phyloP scores from a whole-genome alignment of 2,888 invertebrate genomes.

The Drosophila formosana region DNA sequence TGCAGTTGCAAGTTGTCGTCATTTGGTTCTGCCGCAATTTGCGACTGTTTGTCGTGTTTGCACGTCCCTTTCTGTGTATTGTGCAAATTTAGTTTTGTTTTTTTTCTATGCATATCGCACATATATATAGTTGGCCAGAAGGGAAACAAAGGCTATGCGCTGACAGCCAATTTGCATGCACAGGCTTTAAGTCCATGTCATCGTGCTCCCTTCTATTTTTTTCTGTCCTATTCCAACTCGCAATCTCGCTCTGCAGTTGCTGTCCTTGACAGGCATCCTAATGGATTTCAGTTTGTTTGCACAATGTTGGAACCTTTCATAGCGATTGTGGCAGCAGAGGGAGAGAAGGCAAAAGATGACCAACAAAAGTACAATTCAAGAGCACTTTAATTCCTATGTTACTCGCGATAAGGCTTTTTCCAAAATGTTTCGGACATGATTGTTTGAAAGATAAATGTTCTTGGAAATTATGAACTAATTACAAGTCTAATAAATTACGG shows the following conservation, averaged over 20 bases:
- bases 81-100: constrained; percentile 65
- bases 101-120: constrained; percentile 22
- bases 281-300: constrained; percentile 46
- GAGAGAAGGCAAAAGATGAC: constrained; percentile 7
- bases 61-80: constrained; percentile 74
- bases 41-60: constrained; percentile 76
- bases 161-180: constrained; percentile 54
- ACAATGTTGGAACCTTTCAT: constrained; percentile 28
- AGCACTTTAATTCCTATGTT: constrained; percentile 19
- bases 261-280: constrained; percentile 55
- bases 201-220: constrained; percentile 1
- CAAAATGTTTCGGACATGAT: background rate
- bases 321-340: constrained; percentile 9
- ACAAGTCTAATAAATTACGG: background rate
- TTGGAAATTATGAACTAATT: background rate
- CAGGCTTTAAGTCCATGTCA: constrained; percentile 38
- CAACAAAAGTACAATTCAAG: constrained; percentile 22
- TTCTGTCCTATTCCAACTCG: background rate
- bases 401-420: background rate
- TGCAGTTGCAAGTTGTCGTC: constrained; percentile 44
- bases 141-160: background rate
- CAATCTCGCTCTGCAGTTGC: constrained; percentile 22
- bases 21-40: constrained; percentile 62
- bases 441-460: constrained; percentile 6
- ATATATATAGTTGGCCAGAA: constrained; percentile 1